Percentiles rank a stretch among this genome's conserved stretches.
Evolutionary conservation across 2,797 vertebrate genomes (phyloP).

Genomic region (Sebastes alutus): DNA sequence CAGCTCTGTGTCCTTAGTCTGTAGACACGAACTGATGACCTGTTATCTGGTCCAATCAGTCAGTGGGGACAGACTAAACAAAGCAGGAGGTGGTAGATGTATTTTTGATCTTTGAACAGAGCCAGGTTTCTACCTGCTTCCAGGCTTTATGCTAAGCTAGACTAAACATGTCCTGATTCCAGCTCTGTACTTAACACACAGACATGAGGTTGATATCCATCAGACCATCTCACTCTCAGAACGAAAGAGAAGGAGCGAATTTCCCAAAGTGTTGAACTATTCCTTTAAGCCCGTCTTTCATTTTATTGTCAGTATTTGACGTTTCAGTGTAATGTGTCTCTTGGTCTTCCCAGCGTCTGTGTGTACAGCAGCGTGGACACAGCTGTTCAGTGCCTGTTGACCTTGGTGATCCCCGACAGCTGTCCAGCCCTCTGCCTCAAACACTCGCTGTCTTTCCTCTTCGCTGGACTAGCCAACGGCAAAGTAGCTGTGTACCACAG

Average conservation of each 20-base stretch:
- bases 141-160: background rate
- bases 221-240: background rate
- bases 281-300: background rate
- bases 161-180: background rate
- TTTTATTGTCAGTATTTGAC: background rate
- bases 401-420: constrained; percentile 77
- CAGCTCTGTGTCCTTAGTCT: background rate
- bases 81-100: background rate
- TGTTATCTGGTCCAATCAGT: background rate
- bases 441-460: constrained; percentile 80
- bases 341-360: constrained; percentile 79
- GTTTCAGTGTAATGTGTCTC: background rate
- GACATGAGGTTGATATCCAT: background rate
- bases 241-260: no score
- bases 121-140: background rate
- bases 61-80: background rate
- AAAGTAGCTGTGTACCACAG: constrained; percentile 85
- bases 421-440: constrained; percentile 85
- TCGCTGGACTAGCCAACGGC: constrained; percentile 88
- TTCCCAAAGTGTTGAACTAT: background rate
- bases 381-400: constrained; percentile 85
- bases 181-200: background rate
- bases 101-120: background rate
- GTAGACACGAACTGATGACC: background rate
- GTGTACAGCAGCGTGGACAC: constrained; percentile 89